Evolutionary conservation across 2,888 invertebrate species (phyloP), one percentile per base, ranked within the genome.

Genomic region (Acleris laterana): DNA sequence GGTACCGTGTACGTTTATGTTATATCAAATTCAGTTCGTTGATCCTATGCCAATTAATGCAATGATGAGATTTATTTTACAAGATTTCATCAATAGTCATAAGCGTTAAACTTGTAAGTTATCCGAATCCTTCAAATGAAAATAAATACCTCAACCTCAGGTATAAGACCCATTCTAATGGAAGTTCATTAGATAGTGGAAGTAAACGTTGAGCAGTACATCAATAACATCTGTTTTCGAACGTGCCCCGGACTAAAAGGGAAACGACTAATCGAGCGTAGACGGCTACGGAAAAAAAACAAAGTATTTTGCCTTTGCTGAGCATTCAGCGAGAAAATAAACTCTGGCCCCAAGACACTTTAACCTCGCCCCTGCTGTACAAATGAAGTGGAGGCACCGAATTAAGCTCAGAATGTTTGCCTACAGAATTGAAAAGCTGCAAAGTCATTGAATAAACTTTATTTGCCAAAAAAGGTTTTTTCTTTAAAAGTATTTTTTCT

Each of bases 311-410:
- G 71, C 79, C 78, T 78, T 80, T 78, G 75, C 72, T 70, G 71
- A 76, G 76, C 81, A 80, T 77, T 80, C 77, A 73, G 74, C 76
- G 80, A 73, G 83, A 85, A 88, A 88, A 88, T 85, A 85, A 83
- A 85, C 85, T 75, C 71, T 65, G 76, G 71, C 74, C 77, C 81
- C 80, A 74, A 85, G 82, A 83, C 82, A 83, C 80, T 85, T 77
- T 74, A 76, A 73, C 73, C 75, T 71, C 71, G 72, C 76, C 71
- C 71, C 72, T 75, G 74, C 76, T 71, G 78, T 74, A 77, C 80
- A 86, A 87, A 85, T 85, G 82, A 86, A 87, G 79, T 81, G 79
- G 76, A 80, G 77, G 77, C 78, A 72, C 72, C 72, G 80, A 79
- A 81, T 81, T 83, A 81, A 79, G 78, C 77, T 78, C 75, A 80